Evolutionary conservation across 2,888 invertebrate genomes (phyloP).

Genomic region (Chalcosyrphus nemorum): DNA sequence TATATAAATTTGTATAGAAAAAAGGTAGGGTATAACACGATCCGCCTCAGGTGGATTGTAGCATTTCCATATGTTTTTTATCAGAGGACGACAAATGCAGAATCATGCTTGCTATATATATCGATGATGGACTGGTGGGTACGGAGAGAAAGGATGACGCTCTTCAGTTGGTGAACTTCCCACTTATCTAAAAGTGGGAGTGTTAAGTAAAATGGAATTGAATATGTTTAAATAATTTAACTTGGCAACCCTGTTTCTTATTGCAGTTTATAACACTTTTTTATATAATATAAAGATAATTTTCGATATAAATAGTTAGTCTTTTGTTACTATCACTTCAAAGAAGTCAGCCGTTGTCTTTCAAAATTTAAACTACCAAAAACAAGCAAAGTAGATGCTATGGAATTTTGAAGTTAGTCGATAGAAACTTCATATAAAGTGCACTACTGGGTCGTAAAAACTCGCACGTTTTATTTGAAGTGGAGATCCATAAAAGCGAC

Average conservation of each 20-base stretch:
- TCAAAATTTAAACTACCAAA: neutral
- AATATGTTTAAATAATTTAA: neutral
- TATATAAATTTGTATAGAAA: no score
- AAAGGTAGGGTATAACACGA: no score
- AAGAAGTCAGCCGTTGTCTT: neutral
- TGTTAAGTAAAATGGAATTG: neutral
- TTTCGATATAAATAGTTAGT: neutral
- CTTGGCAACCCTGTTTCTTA: neutral
- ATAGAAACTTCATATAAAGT: no score
- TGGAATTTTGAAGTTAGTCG: no score
- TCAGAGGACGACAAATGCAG: slow-evolving; percentile 14
- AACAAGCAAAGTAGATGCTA: no score
- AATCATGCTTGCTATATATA: slow-evolving; percentile 25
- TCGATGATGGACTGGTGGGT: slow-evolving; percentile 26
- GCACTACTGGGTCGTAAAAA: no score
- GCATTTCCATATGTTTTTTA: no score
- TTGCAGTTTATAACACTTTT: neutral
- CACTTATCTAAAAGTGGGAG: neutral
- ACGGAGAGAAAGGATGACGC: slow-evolving; percentile 11
- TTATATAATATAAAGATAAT: neutral
- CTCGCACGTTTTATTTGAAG: no score
- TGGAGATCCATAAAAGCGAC: no score
- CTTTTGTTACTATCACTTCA: neutral
- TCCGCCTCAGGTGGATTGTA: no score
- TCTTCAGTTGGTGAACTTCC: neutral